Evolutionary conservation across 2,797 vertebrate genomes (phyloP).

Genomic region (Alauda arvensis): DNA sequence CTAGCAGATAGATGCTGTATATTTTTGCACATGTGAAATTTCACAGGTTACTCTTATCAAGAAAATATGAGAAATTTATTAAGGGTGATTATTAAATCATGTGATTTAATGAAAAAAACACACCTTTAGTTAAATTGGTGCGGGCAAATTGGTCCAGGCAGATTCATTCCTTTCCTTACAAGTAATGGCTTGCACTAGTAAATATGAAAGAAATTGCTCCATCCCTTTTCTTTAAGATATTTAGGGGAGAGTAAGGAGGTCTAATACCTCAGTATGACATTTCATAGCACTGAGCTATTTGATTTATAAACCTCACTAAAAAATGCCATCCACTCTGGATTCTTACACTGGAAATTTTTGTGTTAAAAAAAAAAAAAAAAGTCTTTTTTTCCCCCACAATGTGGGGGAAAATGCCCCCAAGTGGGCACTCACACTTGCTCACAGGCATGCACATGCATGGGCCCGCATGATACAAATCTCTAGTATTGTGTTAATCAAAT

Average conservation of each 20-base stretch:
- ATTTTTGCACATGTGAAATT: not conserved
- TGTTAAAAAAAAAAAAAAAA: not conserved
- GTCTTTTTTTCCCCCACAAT: not conserved
- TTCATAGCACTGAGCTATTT: not conserved
- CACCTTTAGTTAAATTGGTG: not conserved
- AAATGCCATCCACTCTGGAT: not conserved
- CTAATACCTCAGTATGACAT: not conserved
- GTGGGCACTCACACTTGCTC: rapidly evolving
- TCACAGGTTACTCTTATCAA: not conserved
- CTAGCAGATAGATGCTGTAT: not conserved
- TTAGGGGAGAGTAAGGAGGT: not conserved
- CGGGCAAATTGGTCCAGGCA: not conserved
- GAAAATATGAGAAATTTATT: not conserved
- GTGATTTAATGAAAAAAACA: not conserved
- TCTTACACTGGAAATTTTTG: not conserved
- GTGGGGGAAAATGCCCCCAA: not conserved
- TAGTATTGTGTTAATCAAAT: not conserved
- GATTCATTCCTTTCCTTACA: not conserved
- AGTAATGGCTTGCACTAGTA: not conserved
- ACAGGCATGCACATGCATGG: rapidly evolving
- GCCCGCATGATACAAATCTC: not conserved
- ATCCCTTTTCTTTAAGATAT: not conserved
- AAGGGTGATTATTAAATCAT: not conserved
- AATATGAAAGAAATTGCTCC: not conserved
- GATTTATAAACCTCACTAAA: not conserved